These are phyloP conservation scores for Cotesia vestalis DNA, from an alignment of 1,140 invertebrate species.

Conservation along the genomic window DNA sequence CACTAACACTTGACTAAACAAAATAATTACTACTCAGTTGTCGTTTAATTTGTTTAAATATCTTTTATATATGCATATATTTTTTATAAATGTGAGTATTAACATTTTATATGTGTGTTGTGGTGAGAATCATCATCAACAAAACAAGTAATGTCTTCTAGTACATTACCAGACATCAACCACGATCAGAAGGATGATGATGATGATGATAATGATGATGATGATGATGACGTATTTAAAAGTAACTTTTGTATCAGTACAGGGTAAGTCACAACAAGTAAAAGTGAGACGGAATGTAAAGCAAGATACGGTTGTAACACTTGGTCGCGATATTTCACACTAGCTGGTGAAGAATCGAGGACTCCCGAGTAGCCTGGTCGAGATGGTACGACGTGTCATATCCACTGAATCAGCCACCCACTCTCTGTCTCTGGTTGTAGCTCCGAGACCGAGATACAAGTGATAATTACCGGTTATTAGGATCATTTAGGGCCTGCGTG, in stretches of 20 bases:
- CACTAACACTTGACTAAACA: constrained; percentile 51
- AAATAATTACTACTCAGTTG: constrained; percentile 45
- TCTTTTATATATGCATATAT: too few relatives aligned
- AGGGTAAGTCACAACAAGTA: not conserved
- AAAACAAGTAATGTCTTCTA: not conserved
- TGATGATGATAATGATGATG: too few relatives aligned
- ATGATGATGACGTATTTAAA: not conserved
- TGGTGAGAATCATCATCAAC: not conserved
- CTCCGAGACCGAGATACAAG: not conserved
- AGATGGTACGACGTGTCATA: constrained; percentile 27
- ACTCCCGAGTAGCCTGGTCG: constrained; percentile 15
- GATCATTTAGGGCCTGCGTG: constrained; percentile 30
- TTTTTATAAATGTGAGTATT: too few relatives aligned
- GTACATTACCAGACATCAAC: not conserved
- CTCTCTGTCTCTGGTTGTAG: constrained; percentile 7
- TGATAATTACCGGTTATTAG: constrained; percentile 35
- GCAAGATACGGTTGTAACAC: constrained; percentile 59
- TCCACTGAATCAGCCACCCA: constrained; percentile 26
- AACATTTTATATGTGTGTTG: too few relatives aligned
- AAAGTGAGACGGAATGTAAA: constrained; percentile 32
- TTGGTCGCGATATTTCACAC: constrained; percentile 68
- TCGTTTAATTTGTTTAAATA: constrained; percentile 20
- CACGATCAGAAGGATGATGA: not conserved
- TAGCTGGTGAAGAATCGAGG: constrained; percentile 52
- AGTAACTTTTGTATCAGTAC: not conserved